A percentile compares a stretch with the other conserved stretches of the same genome.
phyloP scores from a whole-genome alignment of 2,888 invertebrate genomes.

The Campoplex nolae region DNA sequence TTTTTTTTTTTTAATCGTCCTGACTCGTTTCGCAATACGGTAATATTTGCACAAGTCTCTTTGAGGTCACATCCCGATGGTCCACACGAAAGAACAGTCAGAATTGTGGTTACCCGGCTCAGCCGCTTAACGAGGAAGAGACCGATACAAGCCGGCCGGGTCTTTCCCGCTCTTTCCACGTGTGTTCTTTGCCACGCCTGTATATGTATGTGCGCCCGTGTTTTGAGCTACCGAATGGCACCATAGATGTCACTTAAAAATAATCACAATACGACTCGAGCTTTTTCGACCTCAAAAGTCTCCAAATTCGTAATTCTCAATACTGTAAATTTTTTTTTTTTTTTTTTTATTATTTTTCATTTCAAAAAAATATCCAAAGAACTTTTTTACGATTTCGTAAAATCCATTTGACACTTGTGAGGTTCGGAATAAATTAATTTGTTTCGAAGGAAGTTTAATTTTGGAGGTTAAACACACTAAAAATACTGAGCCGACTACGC shows the following conservation, averaged over 20 bases:
- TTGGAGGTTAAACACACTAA: too few species aligned
- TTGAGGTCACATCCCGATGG: slow-evolving; percentile 53
- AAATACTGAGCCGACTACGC: too few species aligned
- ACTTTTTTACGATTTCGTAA: too few species aligned
- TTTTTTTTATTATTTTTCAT: too few species aligned
- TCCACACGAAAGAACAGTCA: slow-evolving; percentile 18
- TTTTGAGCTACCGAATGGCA: not conserved
- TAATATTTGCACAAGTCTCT: not conserved
- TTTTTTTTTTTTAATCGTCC: not conserved
- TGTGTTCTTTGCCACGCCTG: slow-evolving; percentile 9
- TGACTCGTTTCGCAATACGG: not conserved
- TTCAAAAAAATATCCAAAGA: not conserved
- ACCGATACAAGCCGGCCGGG: slow-evolving; percentile 49
- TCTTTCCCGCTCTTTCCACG: slow-evolving; percentile 68
- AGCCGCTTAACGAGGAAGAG: not conserved
- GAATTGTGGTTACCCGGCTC: slow-evolving; percentile 33
- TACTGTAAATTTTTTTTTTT: not conserved
- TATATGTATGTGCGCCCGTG: not conserved
- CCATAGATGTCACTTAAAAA: not conserved
- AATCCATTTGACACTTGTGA: too few species aligned
- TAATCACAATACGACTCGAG: not conserved
- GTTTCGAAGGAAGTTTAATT: too few species aligned
- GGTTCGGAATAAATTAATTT: too few species aligned
- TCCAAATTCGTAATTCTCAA: not conserved
- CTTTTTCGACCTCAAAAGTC: not conserved